Conservation (phyloP, 2,113 vertebrate species). For the Diglossa brunneiventris region DNA sequence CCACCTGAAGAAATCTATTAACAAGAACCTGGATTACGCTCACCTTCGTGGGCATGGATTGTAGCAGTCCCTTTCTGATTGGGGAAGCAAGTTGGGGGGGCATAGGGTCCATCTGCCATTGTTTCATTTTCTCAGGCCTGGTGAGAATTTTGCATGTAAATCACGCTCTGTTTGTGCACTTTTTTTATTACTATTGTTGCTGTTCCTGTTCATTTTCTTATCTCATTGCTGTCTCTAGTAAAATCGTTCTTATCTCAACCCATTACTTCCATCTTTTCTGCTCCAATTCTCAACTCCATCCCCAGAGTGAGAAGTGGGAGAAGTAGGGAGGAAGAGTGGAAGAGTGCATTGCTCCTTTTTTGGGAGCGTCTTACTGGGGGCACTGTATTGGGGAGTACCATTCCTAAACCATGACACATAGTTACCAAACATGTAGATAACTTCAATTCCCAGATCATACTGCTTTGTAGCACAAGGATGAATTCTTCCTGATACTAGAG, state of each 20-base stretch:
- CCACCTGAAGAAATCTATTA: neutral
- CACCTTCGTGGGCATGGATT: neutral
- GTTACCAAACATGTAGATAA: neutral
- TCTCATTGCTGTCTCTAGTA: neutral
- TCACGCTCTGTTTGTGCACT: neutral
- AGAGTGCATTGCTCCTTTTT: neutral
- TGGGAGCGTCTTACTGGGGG: neutral
- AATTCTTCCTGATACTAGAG: neutral
- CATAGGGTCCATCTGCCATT: neutral
- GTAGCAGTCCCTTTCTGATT: neutral
- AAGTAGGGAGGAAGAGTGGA: neutral
- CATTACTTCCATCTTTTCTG: neutral
- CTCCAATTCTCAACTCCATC: neutral
- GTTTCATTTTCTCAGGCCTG: neutral
- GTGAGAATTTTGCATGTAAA: neutral
- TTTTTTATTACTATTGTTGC: neutral
- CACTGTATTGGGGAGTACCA: too few species aligned
- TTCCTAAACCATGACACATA: neutral
- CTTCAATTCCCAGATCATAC: neutral
- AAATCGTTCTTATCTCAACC: neutral
- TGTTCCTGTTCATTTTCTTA: neutral
- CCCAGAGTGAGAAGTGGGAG: neutral
- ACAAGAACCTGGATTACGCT: neutral
- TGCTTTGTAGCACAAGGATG: neutral
- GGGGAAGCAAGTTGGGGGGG: fast-evolving